A percentile compares a stretch with the other conserved stretches of the same genome.
Evolutionary conservation across 2,888 invertebrate species (phyloP).

Genomic region (Cheilosia pagana): DNA sequence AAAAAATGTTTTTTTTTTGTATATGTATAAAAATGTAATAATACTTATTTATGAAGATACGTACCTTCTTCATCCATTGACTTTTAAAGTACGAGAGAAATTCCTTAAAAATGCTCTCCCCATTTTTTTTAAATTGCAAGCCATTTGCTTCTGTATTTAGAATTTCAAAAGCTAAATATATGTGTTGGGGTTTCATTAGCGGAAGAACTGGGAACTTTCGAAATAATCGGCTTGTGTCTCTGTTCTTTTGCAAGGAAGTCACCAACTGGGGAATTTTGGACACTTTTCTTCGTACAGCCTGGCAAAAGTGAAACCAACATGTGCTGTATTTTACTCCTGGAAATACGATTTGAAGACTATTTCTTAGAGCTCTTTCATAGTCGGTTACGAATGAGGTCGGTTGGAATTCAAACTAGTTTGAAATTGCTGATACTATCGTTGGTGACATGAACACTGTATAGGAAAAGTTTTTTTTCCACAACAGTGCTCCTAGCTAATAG

Average conservation of each 20-base stretch:
- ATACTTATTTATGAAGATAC: neutral
- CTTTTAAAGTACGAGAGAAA: neutral
- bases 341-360: neutral
- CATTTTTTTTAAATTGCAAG: neutral
- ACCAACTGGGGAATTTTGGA: neutral
- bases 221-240: neutral
- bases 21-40: neutral
- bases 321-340: neutral
- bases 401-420: too few relatives aligned
- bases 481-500: neutral
- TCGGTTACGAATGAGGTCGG: too few relatives aligned
- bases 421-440: neutral
- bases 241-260: neutral
- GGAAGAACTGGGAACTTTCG: neutral
- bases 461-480: neutral
- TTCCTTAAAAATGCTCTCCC: neutral
- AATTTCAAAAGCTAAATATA: neutral
- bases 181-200: too few relatives aligned
- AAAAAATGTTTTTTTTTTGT: neutral
- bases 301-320: neutral
- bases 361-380: too few relatives aligned
- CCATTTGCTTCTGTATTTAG: neutral
- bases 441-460: neutral
- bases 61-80: neutral
- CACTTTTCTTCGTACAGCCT: neutral